phyloP scores from a whole-genome alignment of 2,113 vertebrate species.

The Siniperca chuatsi region DNA sequence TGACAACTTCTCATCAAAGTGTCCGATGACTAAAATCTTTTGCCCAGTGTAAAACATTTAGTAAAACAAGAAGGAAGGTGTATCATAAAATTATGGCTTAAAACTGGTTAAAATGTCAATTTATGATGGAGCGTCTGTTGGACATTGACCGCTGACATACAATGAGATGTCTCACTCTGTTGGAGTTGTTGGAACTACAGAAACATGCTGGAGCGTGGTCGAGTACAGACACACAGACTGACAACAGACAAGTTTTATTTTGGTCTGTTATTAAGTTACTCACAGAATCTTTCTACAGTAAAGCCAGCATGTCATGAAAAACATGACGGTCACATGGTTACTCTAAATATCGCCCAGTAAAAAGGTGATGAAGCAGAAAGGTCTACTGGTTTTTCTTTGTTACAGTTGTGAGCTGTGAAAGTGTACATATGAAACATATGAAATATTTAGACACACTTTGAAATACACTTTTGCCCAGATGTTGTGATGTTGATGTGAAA shows the following conservation, averaged over 20 bases:
- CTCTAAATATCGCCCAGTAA: neutral
- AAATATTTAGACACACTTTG: neutral
- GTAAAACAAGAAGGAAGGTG: too few relatives aligned
- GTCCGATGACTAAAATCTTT: too few relatives aligned
- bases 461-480: neutral
- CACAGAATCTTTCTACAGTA: too few relatives aligned
- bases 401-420: neutral
- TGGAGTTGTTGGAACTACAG: too few relatives aligned
- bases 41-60: too few relatives aligned
- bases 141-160: too few relatives aligned
- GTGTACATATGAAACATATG: neutral
- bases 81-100: too few relatives aligned
- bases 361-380: neutral
- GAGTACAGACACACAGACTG: neutral
- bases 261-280: neutral
- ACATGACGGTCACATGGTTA: neutral
- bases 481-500: slow-evolving; percentile 3
- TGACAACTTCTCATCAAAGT: too few relatives aligned
- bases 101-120: too few relatives aligned
- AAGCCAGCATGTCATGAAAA: neutral
- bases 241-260: neutral
- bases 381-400: neutral
- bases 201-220: too few relatives aligned
- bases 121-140: too few relatives aligned
- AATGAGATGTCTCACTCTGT: neutral